These are phyloP conservation scores for Anguilla obscura DNA, from an alignment of 2,797 vertebrate species.

Conservation along the genomic window DNA sequence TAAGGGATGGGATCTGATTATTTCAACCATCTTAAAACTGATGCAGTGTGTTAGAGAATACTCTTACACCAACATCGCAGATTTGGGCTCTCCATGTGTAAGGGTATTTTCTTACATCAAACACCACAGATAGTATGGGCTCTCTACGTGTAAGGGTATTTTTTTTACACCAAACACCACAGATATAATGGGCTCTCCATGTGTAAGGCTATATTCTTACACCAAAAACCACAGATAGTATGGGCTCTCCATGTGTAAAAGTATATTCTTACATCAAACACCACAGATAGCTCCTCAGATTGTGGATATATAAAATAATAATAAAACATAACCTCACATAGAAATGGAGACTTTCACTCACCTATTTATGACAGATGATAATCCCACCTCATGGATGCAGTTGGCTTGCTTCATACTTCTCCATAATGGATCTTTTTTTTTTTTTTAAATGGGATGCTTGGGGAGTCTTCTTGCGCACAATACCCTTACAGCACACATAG, in stretches of 20 bases:
- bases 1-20: not conserved
- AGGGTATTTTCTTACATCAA: not conserved
- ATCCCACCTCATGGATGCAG: not conserved
- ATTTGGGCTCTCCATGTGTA: not conserved
- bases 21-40: not conserved
- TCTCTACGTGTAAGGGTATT: no score
- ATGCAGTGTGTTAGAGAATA: not conserved
- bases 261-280: not conserved
- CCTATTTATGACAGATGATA: not conserved
- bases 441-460: not conserved
- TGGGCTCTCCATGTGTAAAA: not conserved
- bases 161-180: not conserved
- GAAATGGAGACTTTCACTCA: not conserved
- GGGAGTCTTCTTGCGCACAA: not conserved
- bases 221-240: not conserved
- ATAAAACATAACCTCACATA: not conserved
- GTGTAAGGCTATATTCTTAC: not conserved
- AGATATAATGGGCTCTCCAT: no score
- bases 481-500: not conserved
- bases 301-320: not conserved
- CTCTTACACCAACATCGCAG: not conserved
- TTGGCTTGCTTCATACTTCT: not conserved
- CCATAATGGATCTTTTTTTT: not conserved
- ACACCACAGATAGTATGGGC: not conserved
- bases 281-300: not conserved